Evolutionary conservation across 2,113 vertebrate genomes (phyloP), one percentile per base, ranked within the genome.

Genomic region (Cryptomyrus ogoouensis): DNA sequence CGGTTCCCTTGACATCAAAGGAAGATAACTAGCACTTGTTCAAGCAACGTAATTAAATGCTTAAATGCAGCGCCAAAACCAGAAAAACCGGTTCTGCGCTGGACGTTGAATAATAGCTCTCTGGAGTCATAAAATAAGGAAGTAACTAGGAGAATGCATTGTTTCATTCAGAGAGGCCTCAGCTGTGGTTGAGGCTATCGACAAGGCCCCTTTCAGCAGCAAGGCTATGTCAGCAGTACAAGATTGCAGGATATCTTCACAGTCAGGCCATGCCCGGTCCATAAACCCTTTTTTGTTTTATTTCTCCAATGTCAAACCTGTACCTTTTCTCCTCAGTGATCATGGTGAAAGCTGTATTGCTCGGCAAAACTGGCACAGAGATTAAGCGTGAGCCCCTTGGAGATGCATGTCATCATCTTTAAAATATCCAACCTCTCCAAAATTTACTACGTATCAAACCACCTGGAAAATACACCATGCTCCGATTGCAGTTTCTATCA

Each of bases 1-100:
- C n/a, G 46, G 58, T 15, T 88, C 42, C 24, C 24, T 74, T 24
- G 49, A 85, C 24, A 89, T 83, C 49, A 83, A 83, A 47, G 49
- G 49, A 58, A 89, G 42, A 62, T 44, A 15, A 46, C 77, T 83
- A 52, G 17, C 53, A 62, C 35, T 85, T 44, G 31, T 87, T 83
- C 31, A 1, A 56, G 89, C 35, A 39, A 39, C 27, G 66, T 90
- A 90, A 90, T 87, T 90, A 70, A 70, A 39, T 44, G 35, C 86
- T 90, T 70, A 90, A 70, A 87, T 87, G 74, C n/a, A 5, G 24
- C 27, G 1, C 35, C 8, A 31, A 62, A 89, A 86, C 80, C 42
- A 85, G 89, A 85, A 89, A 89, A 66, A 89, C 27, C 53, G 17
- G 77, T 7, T 89, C 42, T 85, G 35, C 13, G 21, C 49, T 39